Evolutionary conservation across 1,140 invertebrate species (phyloP).

Genomic region (Cardiocondyla obscurior): DNA sequence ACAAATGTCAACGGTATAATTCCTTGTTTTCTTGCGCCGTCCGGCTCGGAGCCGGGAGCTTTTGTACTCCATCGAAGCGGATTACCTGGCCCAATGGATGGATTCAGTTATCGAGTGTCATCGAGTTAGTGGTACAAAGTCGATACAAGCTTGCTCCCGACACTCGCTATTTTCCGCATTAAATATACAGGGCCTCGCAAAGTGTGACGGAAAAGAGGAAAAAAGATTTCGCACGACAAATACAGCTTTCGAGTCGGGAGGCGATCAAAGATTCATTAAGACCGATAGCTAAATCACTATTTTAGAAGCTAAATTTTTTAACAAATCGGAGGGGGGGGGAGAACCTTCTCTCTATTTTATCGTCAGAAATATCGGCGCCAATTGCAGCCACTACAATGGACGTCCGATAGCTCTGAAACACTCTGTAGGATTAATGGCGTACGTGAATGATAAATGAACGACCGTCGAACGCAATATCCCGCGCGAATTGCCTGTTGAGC

Average conservation of each 20-base stretch:
- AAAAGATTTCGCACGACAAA: neutral
- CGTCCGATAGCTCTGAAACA: neutral
- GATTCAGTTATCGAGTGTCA: conserved; percentile 54
- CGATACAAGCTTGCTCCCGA: conserved; percentile 24
- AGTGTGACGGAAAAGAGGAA: neutral
- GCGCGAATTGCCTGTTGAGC: neutral
- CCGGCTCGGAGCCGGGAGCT: neutral
- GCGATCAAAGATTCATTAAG: neutral
- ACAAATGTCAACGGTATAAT: conserved; percentile 50
- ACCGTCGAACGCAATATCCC: neutral
- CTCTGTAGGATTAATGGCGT: neutral
- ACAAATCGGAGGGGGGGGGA: too few species aligned
- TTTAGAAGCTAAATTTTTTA: neutral
- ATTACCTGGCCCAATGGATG: conserved; percentile 37
- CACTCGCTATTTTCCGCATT: conserved; percentile 18
- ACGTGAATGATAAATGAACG: conserved; percentile 30
- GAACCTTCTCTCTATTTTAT: neutral
- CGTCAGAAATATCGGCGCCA: neutral
- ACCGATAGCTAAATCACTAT: neutral
- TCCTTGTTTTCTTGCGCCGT: conserved; percentile 35
- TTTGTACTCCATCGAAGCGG: conserved; percentile 38
- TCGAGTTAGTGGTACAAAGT: conserved; percentile 50
- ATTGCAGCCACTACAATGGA: neutral
- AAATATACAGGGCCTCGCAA: conserved; percentile 4
- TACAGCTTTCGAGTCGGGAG: neutral